Base-by-base conservation (phyloP, 2,888 invertebrate genomes). In the Octonoba sinensis region DNA sequence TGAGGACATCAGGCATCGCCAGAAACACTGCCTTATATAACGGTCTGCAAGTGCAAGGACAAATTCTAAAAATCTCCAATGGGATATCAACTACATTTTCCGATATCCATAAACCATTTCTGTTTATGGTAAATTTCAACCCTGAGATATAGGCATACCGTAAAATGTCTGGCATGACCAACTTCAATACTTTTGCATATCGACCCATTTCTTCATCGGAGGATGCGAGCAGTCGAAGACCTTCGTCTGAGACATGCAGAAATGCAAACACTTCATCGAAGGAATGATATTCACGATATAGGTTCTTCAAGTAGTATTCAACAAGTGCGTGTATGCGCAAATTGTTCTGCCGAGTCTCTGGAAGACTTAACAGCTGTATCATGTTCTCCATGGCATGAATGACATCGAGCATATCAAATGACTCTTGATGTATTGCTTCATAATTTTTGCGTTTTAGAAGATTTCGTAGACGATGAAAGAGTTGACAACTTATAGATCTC, bases 201-300 rank as follows among this genome's bases (percentile, higher is more conserved):
- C 57, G 16, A 16, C 36, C 65, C 0, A 51, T 27, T n/a, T 70
- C 47, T 24, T 70, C 57, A 22, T 24, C 46, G 24, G 36, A 24
- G 0, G 44, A 65, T 3, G 59, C 16, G 1, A 75, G 56, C 3
- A 65, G 66, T 20, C 59, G 36, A 6, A 65, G 47, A 2, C 64
- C 57, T 51, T 82, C 75, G 3, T 44, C 56, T 22, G 57, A 65
- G n/a, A 69, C 57, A 16, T 74, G 74, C 51, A 82, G 18, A 6
- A 82, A 57, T 36, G 74, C 3, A 20, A 82, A 75, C 8, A 82
- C 36, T 57, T 74, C 81, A 51, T 82, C 81, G 18, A 82, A 82
- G 0, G 74, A 44, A 20, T 74, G 69, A 4, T 70, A 75, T n/a
- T 59, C 70, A 20, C 74, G 74, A 47, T 82, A 82, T 20, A 82